Evolutionary conservation across 2,113 vertebrate species (phyloP).

Genomic region (Nycticryphes semicollaris): DNA sequence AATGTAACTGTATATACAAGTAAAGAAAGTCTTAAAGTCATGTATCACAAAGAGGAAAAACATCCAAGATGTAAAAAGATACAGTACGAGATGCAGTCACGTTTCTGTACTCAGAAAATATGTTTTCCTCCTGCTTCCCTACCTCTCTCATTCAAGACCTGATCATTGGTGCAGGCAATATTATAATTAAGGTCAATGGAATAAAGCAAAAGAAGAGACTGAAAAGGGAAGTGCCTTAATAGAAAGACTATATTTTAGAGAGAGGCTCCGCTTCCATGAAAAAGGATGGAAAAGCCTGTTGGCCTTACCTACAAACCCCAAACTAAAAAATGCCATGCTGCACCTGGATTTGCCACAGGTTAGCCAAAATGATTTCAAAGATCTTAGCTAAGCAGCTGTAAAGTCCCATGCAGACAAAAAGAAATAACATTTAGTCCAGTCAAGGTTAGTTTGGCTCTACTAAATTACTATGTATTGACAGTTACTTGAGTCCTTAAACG

Average conservation of each 20-base stretch:
- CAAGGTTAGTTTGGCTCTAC: background rate
- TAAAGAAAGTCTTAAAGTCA: background rate
- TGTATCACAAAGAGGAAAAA: background rate
- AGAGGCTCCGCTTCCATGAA: background rate
- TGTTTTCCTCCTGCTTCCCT: background rate
- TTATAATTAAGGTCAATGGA: background rate
- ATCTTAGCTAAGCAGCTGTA: background rate
- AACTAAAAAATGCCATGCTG: background rate
- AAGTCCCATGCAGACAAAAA: background rate
- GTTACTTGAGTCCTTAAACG: background rate
- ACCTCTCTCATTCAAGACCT: background rate
- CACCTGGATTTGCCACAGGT: fast-evolving
- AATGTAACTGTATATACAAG: background rate
- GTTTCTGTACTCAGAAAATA: background rate
- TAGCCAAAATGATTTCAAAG: background rate
- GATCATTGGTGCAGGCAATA: background rate
- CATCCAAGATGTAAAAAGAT: background rate
- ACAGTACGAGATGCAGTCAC: background rate
- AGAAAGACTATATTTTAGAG: background rate
- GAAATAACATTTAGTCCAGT: background rate
- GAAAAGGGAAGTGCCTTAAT: background rate
- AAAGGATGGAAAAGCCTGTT: background rate
- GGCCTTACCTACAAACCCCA: background rate
- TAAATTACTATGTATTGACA: background rate
- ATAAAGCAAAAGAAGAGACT: background rate